A percentile compares a stretch with the other conserved stretches of the same genome.
phyloP scores from a whole-genome alignment of 1,140 invertebrate species.

The Bombus consobrinus region DNA sequence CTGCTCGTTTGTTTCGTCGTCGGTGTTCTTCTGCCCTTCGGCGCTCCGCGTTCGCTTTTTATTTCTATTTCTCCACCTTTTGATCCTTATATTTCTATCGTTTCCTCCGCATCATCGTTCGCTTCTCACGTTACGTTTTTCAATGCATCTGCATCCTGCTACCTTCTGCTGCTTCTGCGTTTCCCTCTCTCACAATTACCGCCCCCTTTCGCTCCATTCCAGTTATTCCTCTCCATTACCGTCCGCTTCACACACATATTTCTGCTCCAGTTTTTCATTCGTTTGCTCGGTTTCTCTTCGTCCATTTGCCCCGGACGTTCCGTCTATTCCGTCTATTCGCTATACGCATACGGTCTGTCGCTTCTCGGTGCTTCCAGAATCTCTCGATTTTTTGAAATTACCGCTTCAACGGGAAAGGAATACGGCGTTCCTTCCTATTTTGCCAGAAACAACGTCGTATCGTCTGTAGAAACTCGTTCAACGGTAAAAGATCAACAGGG shows the following conservation, averaged over 20 bases:
- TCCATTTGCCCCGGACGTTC: conserved; percentile 21
- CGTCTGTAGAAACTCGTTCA: background rate
- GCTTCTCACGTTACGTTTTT: conserved; percentile 43
- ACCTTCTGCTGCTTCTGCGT: conserved; percentile 14
- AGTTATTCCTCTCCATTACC: background rate
- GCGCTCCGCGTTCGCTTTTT: conserved; percentile 24
- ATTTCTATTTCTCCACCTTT: conserved; percentile 35
- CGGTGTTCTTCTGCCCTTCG: background rate
- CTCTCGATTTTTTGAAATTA: background rate
- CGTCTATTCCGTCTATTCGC: conserved; percentile 23
- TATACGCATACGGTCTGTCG: conserved; percentile 21
- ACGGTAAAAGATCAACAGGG: too few species aligned
- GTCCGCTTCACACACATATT: conserved; percentile 36
- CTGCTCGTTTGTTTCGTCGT: background rate
- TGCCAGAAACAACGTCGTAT: background rate
- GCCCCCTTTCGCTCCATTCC: conserved; percentile 18
- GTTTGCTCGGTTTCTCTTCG: conserved; percentile 12
- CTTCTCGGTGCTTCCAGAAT: conserved; percentile 5
- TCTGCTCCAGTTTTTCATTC: conserved; percentile 42
- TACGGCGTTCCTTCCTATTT: conserved; percentile 3
- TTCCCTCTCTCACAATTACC: conserved; percentile 35
- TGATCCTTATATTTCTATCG: conserved; percentile 76
- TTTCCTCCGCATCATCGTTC: conserved; percentile 71
- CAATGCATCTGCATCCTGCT: conserved; percentile 26
- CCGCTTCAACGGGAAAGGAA: conserved; percentile 1